Percentiles rank a stretch among this genome's conserved stretches.
phyloP scores from a whole-genome alignment of 2,888 invertebrate genomes.

The Agriopis aurantiaria region DNA sequence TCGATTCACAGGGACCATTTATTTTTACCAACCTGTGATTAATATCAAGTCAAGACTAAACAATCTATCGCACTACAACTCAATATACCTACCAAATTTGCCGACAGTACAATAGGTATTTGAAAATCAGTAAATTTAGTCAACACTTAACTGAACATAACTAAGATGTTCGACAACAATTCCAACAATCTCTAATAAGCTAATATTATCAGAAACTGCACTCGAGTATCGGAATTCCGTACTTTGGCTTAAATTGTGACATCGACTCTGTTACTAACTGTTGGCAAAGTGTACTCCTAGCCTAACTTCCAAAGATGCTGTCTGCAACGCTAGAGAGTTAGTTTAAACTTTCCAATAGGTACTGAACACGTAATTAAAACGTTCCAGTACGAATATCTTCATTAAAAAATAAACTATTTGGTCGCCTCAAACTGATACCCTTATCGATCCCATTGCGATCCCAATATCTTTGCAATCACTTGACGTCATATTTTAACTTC shows the following conservation, averaged over 20 bases:
- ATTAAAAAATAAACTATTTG: background rate
- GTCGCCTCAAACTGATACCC: no score
- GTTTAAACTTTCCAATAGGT: conserved; percentile 4
- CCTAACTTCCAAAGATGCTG: conserved; percentile 22
- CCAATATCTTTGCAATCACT: no score
- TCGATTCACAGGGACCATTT: no score
- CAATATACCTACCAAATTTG: background rate
- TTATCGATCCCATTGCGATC: no score
- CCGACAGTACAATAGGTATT: background rate
- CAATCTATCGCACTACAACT: no score
- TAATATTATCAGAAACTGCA: conserved; percentile 19
- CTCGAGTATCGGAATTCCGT: conserved; percentile 13
- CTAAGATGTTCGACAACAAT: conserved; percentile 4
- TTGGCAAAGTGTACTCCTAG: conserved; percentile 11
- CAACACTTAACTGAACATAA: background rate
- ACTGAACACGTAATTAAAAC: background rate
- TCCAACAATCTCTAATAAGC: conserved; percentile 24
- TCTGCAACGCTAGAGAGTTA: conserved; percentile 6
- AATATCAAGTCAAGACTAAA: no score
- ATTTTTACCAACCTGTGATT: no score
- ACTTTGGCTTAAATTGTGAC: conserved; percentile 28
- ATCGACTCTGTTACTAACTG: conserved; percentile 10
- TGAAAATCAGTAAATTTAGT: background rate
- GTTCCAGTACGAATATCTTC: background rate
- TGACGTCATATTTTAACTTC: no score